These are phyloP conservation scores for Callipepla californica DNA, from an alignment of 2,113 vertebrate species.

Conservation along the genomic window DNA sequence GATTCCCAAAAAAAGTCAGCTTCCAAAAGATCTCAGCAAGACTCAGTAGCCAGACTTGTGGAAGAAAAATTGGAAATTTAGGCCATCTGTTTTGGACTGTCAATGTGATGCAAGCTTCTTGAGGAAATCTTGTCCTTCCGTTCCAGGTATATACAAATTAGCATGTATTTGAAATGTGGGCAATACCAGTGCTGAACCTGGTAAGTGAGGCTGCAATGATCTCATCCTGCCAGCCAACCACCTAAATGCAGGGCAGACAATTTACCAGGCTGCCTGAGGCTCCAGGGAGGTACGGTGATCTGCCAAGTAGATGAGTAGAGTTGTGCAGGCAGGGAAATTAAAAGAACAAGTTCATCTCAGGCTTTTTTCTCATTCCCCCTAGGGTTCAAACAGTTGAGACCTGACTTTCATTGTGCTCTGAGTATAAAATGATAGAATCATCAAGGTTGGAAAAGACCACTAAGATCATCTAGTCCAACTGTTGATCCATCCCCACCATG, in stretches of 20 bases:
- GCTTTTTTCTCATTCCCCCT: not conserved
- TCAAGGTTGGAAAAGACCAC: no score
- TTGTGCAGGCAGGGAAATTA: not conserved
- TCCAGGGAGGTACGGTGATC: no score
- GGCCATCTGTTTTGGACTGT: not conserved
- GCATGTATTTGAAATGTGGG: rapidly evolving
- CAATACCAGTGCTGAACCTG: not conserved
- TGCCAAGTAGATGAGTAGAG: not conserved
- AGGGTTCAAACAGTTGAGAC: not conserved
- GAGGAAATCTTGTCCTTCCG: not conserved
- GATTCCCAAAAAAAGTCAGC: not conserved
- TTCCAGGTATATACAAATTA: not conserved
- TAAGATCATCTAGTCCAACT: no score
- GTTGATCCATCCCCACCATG: no score
- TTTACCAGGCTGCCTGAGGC: not conserved
- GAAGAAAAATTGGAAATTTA: not conserved
- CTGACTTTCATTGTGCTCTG: not conserved
- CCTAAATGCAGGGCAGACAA: not conserved
- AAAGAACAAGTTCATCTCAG: not conserved
- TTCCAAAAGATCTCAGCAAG: not conserved
- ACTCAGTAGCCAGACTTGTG: not conserved
- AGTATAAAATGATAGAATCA: no score
- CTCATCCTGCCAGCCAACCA: not conserved
- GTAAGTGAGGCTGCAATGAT: not conserved
- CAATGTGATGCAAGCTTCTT: not conserved